Base-by-base conservation (phyloP, 2,113 vertebrate genomes). In the Hippocampus comes region DNA sequence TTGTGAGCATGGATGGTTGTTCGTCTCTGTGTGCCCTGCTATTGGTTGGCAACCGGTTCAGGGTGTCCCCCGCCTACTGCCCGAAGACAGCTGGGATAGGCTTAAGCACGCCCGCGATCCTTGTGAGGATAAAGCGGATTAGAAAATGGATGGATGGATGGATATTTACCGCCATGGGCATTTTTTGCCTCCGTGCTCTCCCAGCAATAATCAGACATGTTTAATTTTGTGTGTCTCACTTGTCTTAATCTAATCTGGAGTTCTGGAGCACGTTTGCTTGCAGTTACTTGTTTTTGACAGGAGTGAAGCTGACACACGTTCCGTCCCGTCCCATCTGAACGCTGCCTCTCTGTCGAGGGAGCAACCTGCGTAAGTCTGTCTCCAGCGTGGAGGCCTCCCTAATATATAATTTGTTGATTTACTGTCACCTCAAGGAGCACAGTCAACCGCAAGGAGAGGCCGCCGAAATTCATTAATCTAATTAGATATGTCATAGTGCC, bases 391-490 rank as follows among this genome's bases (percentile, higher is more conserved):
- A 90, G 92, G 89, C 93, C 92, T 92, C 73, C 91, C 93, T 90
- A 95, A 95, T 95, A 97, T 95, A 95, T 92, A 96, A 95, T 95
- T 93, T 95, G 95, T 95, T 95, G 94, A 95, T 96, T 93, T 92
- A 91, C 95, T 94, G 96, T 97, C 93, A 94, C 93, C 91, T 92
- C 90, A 84, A 96, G 94, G 95, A 95, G 95, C 94, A 92, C 93
- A 94, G 87, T 92, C 92, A 94, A 93, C 94, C 94, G 96, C 94
- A 92, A 87, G 71, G 96, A 96, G 96, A 97, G 93, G 84, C 84
- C 92, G 93, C 94, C 92, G 94, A 95, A 96, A 95, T 97, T 97
- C 95, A 97, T 97, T 97, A 98, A 97, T 98, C 95, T 98, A 97
- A 98, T 99, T 97, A 97, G 98, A 98, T 95, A 96, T 95, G 94